Evolutionary conservation across 2,888 invertebrate genomes (phyloP).

Genomic region (Clostera curtula): DNA sequence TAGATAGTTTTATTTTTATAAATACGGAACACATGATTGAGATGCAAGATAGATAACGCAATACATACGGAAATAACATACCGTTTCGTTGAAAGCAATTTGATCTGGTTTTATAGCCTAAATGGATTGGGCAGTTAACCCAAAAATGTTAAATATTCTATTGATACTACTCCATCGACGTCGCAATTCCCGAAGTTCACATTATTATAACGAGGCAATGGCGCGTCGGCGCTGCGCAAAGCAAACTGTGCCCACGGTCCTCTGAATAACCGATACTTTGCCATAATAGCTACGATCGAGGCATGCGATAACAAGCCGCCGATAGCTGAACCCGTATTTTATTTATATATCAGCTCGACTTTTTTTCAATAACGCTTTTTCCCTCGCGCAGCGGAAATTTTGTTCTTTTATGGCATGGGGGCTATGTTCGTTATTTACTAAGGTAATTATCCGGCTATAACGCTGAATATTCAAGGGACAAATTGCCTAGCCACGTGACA

Average conservation of each 20-base stretch:
- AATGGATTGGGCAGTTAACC: slow-evolving; percentile 17
- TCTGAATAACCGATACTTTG: slow-evolving; percentile 67
- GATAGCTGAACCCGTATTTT: slow-evolving; percentile 75
- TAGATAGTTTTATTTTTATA: too few species aligned
- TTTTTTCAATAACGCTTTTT: slow-evolving; percentile 74
- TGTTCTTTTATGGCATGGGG: slow-evolving; percentile 64
- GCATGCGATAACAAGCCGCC: slow-evolving; percentile 75
- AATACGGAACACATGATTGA: too few species aligned
- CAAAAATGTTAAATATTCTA: slow-evolving; percentile 31
- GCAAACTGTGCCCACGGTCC: slow-evolving; percentile 68
- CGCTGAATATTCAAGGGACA: slow-evolving; percentile 56
- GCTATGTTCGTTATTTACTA: slow-evolving; percentile 66
- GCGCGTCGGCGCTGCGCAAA: slow-evolving; percentile 52
- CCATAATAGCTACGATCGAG: slow-evolving; percentile 65
- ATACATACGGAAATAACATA: slow-evolving; percentile 1
- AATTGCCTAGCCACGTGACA: slow-evolving; percentile 49
- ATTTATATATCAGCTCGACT: slow-evolving; percentile 71
- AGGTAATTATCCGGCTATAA: slow-evolving; percentile 61
- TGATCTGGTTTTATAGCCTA: slow-evolving; percentile 16
- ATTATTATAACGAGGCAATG: slow-evolving; percentile 73
- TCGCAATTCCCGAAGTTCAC: slow-evolving; percentile 70
- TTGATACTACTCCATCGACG: slow-evolving; percentile 56
- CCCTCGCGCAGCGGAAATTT: slow-evolving; percentile 64
- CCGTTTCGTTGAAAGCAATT: slow-evolving; percentile 12
- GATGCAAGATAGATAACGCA: too few species aligned